These are phyloP conservation scores for Chaetoderma sp. DNA, from an alignment of 2,888 invertebrate species.

Conservation along the genomic window DNA sequence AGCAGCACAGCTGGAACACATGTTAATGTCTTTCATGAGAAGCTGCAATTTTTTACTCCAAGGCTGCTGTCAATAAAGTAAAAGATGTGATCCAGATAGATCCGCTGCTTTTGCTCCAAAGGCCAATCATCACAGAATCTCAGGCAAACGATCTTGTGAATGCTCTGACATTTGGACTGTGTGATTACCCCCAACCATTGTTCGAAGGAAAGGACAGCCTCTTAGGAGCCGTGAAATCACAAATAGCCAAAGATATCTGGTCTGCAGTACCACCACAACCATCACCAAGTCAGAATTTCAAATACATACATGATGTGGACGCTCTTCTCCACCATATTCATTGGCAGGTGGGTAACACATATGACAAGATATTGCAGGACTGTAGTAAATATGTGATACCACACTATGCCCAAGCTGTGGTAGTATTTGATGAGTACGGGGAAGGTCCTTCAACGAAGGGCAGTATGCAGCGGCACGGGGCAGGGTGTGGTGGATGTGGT, in stretches of 20 bases:
- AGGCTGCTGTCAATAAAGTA: constrained; percentile 10
- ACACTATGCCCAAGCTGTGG: no score
- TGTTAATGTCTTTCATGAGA: constrained; percentile 32
- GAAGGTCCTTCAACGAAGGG: no score
- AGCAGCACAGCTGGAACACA: constrained; percentile 20
- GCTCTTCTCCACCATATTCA: no score
- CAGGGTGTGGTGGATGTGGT: no score
- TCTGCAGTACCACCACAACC: neutral
- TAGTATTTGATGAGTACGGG: no score
- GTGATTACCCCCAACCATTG: neutral
- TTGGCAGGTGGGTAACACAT: neutral
- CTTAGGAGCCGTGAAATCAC: neutral
- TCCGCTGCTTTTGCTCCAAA: constrained; percentile 28
- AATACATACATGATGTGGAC: constrained; percentile 2
- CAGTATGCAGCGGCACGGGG: no score
- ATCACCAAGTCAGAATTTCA: neutral
- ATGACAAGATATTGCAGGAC: no score
- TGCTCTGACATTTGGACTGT: neutral
- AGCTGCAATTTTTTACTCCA: constrained; percentile 22
- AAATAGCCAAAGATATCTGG: neutral
- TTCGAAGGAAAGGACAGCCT: no score
- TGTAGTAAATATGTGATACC: no score
- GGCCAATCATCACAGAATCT: no score
- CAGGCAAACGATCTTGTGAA: no score
- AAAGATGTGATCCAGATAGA: constrained; percentile 23